phyloP scores from a whole-genome alignment of 1,140 invertebrate genomes.

The Cydia strobilella region DNA sequence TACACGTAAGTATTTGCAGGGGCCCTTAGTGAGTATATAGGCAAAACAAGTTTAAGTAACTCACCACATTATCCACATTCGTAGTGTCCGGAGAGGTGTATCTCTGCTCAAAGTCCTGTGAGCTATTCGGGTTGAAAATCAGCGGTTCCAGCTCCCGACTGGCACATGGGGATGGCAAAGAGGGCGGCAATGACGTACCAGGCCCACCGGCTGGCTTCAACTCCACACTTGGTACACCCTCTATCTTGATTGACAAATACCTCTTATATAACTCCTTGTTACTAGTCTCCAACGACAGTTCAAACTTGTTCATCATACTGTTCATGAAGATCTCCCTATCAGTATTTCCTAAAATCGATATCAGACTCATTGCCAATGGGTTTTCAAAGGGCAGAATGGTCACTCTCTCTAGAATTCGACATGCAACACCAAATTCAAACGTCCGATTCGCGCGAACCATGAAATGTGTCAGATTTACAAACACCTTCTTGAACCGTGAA shows the following conservation, averaged over 20 bases:
- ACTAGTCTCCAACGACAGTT: conserved; percentile 42
- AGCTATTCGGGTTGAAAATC: conserved; percentile 7
- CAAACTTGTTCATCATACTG: conserved; percentile 52
- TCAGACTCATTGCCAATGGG: conserved; percentile 44
- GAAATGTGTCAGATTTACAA: conserved; percentile 58
- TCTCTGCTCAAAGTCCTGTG: conserved; percentile 42
- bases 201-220: neutral
- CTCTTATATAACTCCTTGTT: conserved; percentile 45
- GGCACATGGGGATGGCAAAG: neutral
- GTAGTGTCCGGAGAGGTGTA: conserved; percentile 63
- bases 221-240: neutral
- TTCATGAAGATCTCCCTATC: conserved; percentile 52
- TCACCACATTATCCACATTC: conserved; percentile 56
- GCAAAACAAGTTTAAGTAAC: conserved; percentile 34
- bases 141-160: conserved; percentile 29
- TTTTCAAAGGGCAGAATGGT: conserved; percentile 61
- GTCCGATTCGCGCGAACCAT: conserved; percentile 45
- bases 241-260: conserved; percentile 42
- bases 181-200: neutral
- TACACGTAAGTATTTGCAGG: too few relatives aligned
- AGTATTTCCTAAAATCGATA: conserved; percentile 56
- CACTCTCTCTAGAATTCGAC: conserved; percentile 58
- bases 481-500: conserved; percentile 60
- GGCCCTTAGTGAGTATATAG: neutral
- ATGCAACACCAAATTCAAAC: conserved; percentile 49